A percentile compares a stretch with the other conserved stretches of the same genome.
Evolutionary conservation across 2,888 invertebrate genomes (phyloP).

Genomic region (Mimumesa dahlbomi): DNA sequence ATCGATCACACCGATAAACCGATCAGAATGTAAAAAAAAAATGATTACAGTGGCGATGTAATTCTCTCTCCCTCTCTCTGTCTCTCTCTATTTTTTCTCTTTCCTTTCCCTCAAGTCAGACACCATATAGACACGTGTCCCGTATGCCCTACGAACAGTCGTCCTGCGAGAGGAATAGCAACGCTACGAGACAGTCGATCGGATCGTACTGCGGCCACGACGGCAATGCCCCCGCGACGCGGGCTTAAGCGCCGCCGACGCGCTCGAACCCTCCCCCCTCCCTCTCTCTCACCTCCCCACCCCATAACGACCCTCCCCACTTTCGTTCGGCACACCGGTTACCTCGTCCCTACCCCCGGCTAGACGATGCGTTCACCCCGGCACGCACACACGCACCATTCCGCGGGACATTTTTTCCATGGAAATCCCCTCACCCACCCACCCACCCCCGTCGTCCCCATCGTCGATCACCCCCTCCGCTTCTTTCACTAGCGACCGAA

Average conservation of each 20-base stretch:
- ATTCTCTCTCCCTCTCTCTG: too few relatives aligned
- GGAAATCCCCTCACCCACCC: too few relatives aligned
- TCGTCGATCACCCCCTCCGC: background rate
- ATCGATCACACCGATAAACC: too few relatives aligned
- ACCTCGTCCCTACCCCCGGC: conserved; percentile 44
- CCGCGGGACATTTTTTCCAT: background rate
- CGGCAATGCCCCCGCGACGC: conserved; percentile 76
- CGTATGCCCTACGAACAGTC: background rate
- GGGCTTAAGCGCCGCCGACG: conserved; percentile 71
- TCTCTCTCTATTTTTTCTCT: too few relatives aligned
- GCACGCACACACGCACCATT: background rate
- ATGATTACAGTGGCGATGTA: too few relatives aligned
- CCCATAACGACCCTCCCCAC: conserved; percentile 53
- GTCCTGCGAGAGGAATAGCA: conserved; percentile 12
- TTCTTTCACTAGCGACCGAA: background rate
- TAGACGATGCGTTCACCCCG: conserved; percentile 30
- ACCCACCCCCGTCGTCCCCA: too few relatives aligned
- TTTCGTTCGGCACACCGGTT: conserved; percentile 63
- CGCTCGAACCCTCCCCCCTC: conserved; percentile 70
- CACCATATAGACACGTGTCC: conserved; percentile 47
- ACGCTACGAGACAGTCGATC: conserved; percentile 61
- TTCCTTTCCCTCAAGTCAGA: too few relatives aligned
- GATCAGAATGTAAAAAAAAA: too few relatives aligned
- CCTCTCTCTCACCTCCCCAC: conserved; percentile 56
- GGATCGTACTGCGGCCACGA: conserved; percentile 72